phyloP scores from a whole-genome alignment of 1,140 invertebrate genomes.

The Zaprionus nigranus region DNA sequence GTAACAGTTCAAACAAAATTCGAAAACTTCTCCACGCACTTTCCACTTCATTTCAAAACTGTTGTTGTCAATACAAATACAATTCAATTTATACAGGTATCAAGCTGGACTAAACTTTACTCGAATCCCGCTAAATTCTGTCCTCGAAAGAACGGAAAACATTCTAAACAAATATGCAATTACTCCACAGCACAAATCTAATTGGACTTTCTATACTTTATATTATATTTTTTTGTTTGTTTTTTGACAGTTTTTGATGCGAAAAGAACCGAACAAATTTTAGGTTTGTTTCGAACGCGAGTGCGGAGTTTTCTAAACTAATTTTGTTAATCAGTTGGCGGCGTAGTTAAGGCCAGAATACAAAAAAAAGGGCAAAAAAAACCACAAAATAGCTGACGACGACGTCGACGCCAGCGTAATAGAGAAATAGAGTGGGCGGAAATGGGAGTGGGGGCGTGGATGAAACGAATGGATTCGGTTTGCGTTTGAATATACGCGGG shows the following conservation, averaged over 20 bases:
- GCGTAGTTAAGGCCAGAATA: constrained; percentile 65
- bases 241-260: constrained; percentile 35
- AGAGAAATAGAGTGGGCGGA: constrained; percentile 58
- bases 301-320: constrained; percentile 81
- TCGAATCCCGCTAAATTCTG: background rate
- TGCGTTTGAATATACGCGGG: background rate
- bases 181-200: constrained; percentile 15
- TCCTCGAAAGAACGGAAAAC: background rate
- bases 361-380: constrained; percentile 37
- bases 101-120: background rate
- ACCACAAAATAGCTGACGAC: constrained; percentile 47
- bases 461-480: background rate
- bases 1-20: background rate
- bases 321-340: constrained; percentile 79
- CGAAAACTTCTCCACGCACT: background rate
- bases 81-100: too few relatives aligned
- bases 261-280: constrained; percentile 77
- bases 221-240: constrained; percentile 32
- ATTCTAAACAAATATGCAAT: background rate
- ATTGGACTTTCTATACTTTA: constrained; percentile 20
- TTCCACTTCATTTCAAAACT: background rate
- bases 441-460: constrained; percentile 5
- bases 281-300: constrained; percentile 80
- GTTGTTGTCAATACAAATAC: too few relatives aligned
- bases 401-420: constrained; percentile 74